Percentiles rank a stretch among this genome's conserved stretches.
Evolutionary conservation across 2,113 vertebrate genomes (phyloP).

Genomic region (Coryphaenoides rupestris): DNA sequence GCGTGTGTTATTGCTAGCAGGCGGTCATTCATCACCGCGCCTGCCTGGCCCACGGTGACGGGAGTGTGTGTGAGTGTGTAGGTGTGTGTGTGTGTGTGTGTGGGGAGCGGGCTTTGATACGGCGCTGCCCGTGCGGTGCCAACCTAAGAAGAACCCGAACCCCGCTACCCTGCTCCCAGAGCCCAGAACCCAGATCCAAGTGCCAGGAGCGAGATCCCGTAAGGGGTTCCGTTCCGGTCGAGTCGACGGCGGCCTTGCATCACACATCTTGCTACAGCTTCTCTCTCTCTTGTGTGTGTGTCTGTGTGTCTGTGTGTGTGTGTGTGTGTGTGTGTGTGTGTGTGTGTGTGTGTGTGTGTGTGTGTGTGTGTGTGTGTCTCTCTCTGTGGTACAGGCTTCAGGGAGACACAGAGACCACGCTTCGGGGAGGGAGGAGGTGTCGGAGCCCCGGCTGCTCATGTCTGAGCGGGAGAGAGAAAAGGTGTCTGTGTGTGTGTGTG

Average conservation of each 20-base stretch:
- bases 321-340: neutral
- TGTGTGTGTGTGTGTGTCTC: neutral
- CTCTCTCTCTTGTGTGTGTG: no score
- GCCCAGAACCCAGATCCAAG: conserved; percentile 32
- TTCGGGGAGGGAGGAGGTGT: conserved; percentile 66
- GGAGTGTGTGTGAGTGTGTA: no score
- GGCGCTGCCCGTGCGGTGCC: conserved; percentile 30
- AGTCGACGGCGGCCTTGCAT: conserved; percentile 9
- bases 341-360: conserved; percentile 21
- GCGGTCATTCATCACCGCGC: conserved; percentile 57
- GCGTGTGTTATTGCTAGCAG: conserved; percentile 62
- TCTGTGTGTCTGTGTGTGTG: conserved; percentile 1
- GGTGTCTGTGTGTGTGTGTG: no score
- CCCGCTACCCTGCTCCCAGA: no score
- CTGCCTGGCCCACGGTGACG: conserved; percentile 35
- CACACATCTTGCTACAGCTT: neutral
- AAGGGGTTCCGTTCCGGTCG: neutral
- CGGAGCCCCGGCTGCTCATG: conserved; percentile 75
- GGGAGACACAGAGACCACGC: conserved; percentile 72
- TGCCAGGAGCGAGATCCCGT: no score
- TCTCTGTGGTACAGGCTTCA: conserved; percentile 66
- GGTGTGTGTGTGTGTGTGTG: no score
- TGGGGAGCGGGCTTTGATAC: conserved; percentile 39
- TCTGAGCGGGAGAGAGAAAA: conserved; percentile 81
- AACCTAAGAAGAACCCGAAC: conserved; percentile 33